Base-by-base conservation (phyloP, 2,113 vertebrate species). In the Notothenia rossii region DNA sequence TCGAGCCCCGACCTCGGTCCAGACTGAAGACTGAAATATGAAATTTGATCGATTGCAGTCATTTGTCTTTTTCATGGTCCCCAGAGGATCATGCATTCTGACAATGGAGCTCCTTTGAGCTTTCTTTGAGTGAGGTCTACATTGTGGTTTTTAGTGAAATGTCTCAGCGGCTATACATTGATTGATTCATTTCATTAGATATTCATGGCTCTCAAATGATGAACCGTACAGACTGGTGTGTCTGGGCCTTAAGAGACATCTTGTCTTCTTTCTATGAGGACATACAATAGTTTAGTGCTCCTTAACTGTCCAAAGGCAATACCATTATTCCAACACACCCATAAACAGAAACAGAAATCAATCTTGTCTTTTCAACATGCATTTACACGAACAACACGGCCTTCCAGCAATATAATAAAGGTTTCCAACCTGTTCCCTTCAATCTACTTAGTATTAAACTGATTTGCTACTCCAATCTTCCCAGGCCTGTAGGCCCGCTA, bases 371-470 rank as follows among this genome's bases (percentile, higher is more conserved):
- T 54, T 62, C 7, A 66, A 60, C 33, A 64, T 43, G 25, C 77
- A 66, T 40, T 49, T 36, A 76, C 46, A 51, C 3, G 55, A 59
- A 58, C 43, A 79, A 48, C 75, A 55, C n/a, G 51, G 0, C 53
- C 83, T 81, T 33, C 45, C 20, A 60, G 76, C 55, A 20, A 20
- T 56, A 70, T 79, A 72, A 86, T 84, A 84, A 79, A 81, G 25
- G 64, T 73, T 85, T 74, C 46, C 56, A 74, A 72, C 67, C 68
- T 62, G 25, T 80, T 81, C 70, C 65, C 67, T 83, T 88, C 48
- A 86, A 83, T 89, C 83, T 81, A 15, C 54, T 78, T 46, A 74
- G 82, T 84, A 82, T 84, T 78, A 77, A 69, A 45, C 61, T 4
- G 22, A 88, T 58, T 58, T 17, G 51, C 68, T 20, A 8, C 56